These are phyloP conservation scores for Drosophila melanogaster DNA, from an alignment of 1,140 invertebrate genomes.

Conservation along the genomic window Release_6_plus_ISO1_MT NT_033779.5:5674001-5674500, in stretches of 20 bases:
- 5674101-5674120: conserved; percentile 34
- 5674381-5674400: conserved; percentile 50
- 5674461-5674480: conserved; percentile 73
- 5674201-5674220: not conserved
- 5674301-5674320: conserved; percentile 14
- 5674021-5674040: conserved; percentile 11
- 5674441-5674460: conserved; percentile 53
- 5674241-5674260: conserved; percentile 6
- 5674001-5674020: conserved; percentile 6
- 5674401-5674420: conserved; percentile 48
- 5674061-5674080: conserved; percentile 63
- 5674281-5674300: conserved; percentile 31
- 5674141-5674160: conserved; percentile 3
- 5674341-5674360: conserved; percentile 37
- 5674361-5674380: conserved; percentile 29
- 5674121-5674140: conserved; percentile 3
- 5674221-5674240: not conserved
- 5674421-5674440: conserved; percentile 1
- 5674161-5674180: conserved; percentile 1
- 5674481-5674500: conserved; percentile 80
- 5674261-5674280: conserved; percentile 48
- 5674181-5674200: conserved; percentile 12
- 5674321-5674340: conserved; percentile 17
- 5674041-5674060: conserved; percentile 45
- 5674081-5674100: conserved; percentile 15